Percentiles rank a stretch among this genome's conserved stretches.
Evolutionary conservation across 2,888 invertebrate genomes (phyloP).

Genomic region (Cheilosia vulpina): DNA sequence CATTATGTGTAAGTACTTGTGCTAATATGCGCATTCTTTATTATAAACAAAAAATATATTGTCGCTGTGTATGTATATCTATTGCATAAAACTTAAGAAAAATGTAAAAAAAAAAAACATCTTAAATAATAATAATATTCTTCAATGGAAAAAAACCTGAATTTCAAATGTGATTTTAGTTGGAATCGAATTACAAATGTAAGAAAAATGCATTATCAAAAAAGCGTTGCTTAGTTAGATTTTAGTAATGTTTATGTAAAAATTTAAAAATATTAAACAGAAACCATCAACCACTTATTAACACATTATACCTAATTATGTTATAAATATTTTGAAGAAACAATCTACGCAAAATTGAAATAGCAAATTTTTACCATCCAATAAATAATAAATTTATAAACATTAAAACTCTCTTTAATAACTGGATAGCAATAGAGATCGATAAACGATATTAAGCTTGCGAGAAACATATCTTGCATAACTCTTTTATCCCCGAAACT

Average conservation of each 20-base stretch:
- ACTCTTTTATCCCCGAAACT: too few species aligned
- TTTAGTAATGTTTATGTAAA: slow-evolving; percentile 61
- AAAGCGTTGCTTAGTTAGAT: slow-evolving; percentile 69
- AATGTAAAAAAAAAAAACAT: slow-evolving; percentile 15
- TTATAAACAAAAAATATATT: slow-evolving; percentile 26
- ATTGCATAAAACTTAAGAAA: slow-evolving; percentile 54
- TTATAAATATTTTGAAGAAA: slow-evolving; percentile 2
- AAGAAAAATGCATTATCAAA: slow-evolving; percentile 68
- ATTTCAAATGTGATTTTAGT: slow-evolving; percentile 75
- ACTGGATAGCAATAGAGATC: not conserved
- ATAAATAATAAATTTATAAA: slow-evolving; percentile 25
- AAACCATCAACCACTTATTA: slow-evolving; percentile 43
- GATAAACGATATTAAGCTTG: not conserved
- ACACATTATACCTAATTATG: slow-evolving; percentile 10
- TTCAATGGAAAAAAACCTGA: slow-evolving; percentile 68
- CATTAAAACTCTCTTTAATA: slow-evolving; percentile 16
- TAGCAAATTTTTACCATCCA: slow-evolving; percentile 48
- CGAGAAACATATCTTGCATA: too few species aligned
- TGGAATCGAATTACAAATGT: slow-evolving; percentile 75
- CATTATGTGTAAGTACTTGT: slow-evolving; percentile 15
- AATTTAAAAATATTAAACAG: slow-evolving; percentile 8
- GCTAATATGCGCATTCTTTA: slow-evolving; percentile 33
- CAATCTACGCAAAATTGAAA: slow-evolving; percentile 27
- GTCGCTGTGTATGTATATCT: slow-evolving; percentile 57
- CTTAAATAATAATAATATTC: slow-evolving; percentile 45